Conservation (phyloP, 35 echinoderm and acorn worm species). For the Stichopus chloronotus region DNA sequence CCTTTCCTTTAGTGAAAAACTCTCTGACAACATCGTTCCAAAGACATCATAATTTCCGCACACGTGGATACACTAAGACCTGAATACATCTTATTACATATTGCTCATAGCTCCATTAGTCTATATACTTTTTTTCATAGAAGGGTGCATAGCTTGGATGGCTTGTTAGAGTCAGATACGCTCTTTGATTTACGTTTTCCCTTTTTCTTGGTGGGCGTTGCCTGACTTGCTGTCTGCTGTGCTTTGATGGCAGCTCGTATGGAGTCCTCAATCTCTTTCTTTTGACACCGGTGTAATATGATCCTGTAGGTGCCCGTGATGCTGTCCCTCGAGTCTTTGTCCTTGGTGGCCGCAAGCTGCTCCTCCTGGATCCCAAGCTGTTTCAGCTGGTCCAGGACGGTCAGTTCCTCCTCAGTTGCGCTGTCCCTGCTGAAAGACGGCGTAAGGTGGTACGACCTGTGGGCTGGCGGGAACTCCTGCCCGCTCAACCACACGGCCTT, state of each 20-base stretch:
- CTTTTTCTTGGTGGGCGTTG: slow-evolving; percentile 67
- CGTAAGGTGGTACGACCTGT: slow-evolving; percentile 79
- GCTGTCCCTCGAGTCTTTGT: slow-evolving; percentile 92
- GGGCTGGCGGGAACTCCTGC: slow-evolving; percentile 83
- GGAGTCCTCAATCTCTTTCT: slow-evolving; percentile 77
- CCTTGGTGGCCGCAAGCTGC: slow-evolving; percentile 76
- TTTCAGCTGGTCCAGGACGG: slow-evolving; percentile 78
- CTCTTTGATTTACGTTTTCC: slow-evolving; percentile 69
- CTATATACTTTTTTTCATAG: slow-evolving; percentile 48
- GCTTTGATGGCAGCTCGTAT: slow-evolving; percentile 53
- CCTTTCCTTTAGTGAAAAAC: not conserved
- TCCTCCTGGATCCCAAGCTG: slow-evolving; percentile 87
- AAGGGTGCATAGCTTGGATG: slow-evolving; percentile 87
- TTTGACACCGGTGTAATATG: slow-evolving; percentile 78
- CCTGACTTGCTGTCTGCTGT: slow-evolving; percentile 29
- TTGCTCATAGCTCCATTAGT: slow-evolving; percentile 6
- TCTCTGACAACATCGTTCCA: not conserved
- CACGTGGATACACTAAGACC: not conserved
- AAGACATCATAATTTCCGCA: not conserved
- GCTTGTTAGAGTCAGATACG: slow-evolving; percentile 69
- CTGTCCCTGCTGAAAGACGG: slow-evolving; percentile 82
- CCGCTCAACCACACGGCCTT: slow-evolving; percentile 73
- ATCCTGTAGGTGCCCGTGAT: slow-evolving; percentile 97
- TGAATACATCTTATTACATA: not conserved
- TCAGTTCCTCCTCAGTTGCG: slow-evolving; percentile 85